Conservation (phyloP, 2,797 vertebrate species). For the Xerus rutilus region DNA sequence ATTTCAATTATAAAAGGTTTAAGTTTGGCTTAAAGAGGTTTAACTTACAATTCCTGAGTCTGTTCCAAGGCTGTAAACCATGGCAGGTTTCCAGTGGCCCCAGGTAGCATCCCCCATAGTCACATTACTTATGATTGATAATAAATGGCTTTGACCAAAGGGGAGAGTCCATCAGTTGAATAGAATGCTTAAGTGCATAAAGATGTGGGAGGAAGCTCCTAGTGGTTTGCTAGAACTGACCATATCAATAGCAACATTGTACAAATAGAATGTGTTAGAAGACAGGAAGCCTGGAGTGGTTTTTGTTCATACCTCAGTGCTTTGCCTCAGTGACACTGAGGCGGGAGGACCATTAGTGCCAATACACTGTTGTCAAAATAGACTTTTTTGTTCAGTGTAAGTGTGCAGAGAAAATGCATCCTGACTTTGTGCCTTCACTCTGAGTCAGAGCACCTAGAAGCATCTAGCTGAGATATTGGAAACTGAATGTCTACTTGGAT, state of each 20-base stretch:
- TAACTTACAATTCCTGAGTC: not conserved
- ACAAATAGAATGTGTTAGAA: not conserved
- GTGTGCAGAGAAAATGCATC: not conserved
- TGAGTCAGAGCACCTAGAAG: not conserved
- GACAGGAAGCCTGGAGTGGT: not conserved
- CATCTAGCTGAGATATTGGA: not conserved
- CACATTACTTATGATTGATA: constrained; percentile 35
- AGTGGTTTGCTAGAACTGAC: constrained; percentile 1
- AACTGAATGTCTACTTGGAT: not conserved
- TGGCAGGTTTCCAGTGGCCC: constrained; percentile 45
- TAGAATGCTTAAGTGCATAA: not conserved
- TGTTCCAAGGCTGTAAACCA: constrained; percentile 28
- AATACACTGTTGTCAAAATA: not conserved
- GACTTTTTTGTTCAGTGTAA: not conserved
- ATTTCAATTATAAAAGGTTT: constrained; percentile 59
- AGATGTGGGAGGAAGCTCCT: not conserved
- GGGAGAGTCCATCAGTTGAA: constrained; percentile 2
- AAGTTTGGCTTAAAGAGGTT: constrained; percentile 52
- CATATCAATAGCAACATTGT: not conserved
- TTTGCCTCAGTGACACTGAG: not conserved
- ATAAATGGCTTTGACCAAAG: constrained; percentile 58
- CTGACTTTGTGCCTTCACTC: not conserved
- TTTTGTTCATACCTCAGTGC: not conserved
- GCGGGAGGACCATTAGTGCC: not conserved
- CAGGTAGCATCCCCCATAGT: constrained; percentile 43